Evolutionary conservation across 2,888 invertebrate species (phyloP).

Genomic region (Phlogophora meticulosa): DNA sequence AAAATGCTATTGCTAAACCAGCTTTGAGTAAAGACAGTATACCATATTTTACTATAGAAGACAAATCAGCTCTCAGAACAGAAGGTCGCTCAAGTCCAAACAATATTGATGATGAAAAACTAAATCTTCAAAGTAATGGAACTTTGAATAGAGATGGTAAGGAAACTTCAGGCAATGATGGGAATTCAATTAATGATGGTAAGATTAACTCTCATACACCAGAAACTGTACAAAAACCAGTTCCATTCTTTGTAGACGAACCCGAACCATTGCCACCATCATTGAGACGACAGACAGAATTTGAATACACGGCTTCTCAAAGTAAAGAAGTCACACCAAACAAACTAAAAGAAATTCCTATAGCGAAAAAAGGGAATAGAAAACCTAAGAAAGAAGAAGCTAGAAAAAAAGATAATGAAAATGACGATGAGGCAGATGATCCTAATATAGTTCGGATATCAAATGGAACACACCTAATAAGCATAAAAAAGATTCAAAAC

Average conservation of each 20-base stretch:
- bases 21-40: slow-evolving; percentile 3
- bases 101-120: background rate
- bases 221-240: slow-evolving; percentile 11
- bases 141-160: slow-evolving; percentile 3
- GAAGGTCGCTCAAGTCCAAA: slow-evolving; percentile 13
- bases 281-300: background rate
- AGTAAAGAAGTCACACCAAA: slow-evolving; percentile 3
- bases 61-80: slow-evolving; percentile 14
- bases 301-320: background rate
- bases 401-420: background rate
- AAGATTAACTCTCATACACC: background rate
- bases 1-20: background rate
- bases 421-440: background rate
- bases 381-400: background rate
- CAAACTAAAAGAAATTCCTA: slow-evolving; percentile 30
- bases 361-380: background rate
- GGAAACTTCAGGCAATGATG: background rate
- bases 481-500: slow-evolving; percentile 37
- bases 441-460: slow-evolving; percentile 14
- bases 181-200: too few species aligned
- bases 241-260: slow-evolving; percentile 43
- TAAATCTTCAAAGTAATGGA: slow-evolving; percentile 5
- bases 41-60: slow-evolving; percentile 37
- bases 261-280: slow-evolving; percentile 31
- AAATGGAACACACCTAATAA: slow-evolving; percentile 53